These are phyloP conservation scores for Eubasilissa regina DNA, from an alignment of 1,140 invertebrate species.

Conservation along the genomic window DNA sequence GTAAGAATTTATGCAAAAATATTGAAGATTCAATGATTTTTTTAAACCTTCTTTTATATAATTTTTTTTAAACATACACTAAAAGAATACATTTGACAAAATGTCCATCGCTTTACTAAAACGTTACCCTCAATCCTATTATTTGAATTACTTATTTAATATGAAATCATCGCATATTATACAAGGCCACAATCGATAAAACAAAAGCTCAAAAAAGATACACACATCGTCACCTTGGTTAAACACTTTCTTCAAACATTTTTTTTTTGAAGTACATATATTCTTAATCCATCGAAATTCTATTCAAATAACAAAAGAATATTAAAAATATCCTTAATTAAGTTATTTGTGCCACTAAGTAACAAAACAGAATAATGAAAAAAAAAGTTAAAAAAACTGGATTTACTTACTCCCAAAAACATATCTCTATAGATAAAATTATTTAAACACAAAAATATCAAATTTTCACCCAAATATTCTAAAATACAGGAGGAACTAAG, in stretches of 20 bases:
- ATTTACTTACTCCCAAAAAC: neutral
- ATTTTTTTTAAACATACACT: too few relatives aligned
- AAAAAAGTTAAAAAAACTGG: neutral
- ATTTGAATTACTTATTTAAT: constrained; percentile 3
- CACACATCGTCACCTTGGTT: too few relatives aligned
- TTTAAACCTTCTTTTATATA: too few relatives aligned
- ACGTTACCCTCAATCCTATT: constrained; percentile 18
- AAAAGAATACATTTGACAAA: too few relatives aligned
- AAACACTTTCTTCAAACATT: too few relatives aligned
- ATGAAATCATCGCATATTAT: constrained; percentile 19
- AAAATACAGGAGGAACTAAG: constrained; percentile 26
- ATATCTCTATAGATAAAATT: too few relatives aligned
- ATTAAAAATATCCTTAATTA: constrained; percentile 22
- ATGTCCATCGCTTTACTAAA: too few relatives aligned
- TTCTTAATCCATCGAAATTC: neutral
- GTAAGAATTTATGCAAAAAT: too few relatives aligned
- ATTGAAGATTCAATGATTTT: too few relatives aligned
- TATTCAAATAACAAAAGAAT: constrained; percentile 24
- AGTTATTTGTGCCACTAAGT: constrained; percentile 20
- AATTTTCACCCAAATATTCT: constrained; percentile 17
- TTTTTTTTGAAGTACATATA: neutral
- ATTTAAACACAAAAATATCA: constrained; percentile 15
- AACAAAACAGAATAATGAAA: neutral
- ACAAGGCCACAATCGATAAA: constrained; percentile 32
- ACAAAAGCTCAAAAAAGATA: constrained; percentile 11